A percentile compares a stretch with the other conserved stretches of the same genome.
These are phyloP conservation scores for Sebastes flavidus DNA, from an alignment of 2,797 vertebrate genomes.

Conservation along the genomic window DNA sequence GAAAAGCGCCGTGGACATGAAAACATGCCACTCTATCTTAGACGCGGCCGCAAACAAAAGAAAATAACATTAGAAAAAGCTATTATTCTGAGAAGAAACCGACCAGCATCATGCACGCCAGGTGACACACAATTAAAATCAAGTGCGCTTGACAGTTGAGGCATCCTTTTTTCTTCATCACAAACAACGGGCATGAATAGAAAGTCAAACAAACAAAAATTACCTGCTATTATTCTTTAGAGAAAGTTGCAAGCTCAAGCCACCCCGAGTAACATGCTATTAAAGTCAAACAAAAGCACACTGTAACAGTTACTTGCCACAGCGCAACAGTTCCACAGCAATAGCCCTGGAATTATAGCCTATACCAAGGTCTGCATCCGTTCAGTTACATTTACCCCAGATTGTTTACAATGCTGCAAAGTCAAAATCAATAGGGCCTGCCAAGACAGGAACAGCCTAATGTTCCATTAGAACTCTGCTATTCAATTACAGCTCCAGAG, in stretches of 20 bases:
- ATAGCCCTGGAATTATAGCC: slow-evolving; percentile 47
- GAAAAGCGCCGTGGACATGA: neutral
- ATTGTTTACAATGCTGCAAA: slow-evolving; percentile 77
- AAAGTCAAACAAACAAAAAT: slow-evolving; percentile 10
- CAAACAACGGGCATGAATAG: slow-evolving; percentile 1
- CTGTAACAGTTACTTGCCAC: slow-evolving; percentile 27
- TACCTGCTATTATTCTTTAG: slow-evolving; percentile 3
- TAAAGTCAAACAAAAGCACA: slow-evolving; percentile 23
- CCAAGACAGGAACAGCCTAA: slow-evolving; percentile 71
- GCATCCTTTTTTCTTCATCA: slow-evolving; percentile 1
- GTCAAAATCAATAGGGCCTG: slow-evolving; percentile 77
- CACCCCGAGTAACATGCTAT: slow-evolving; percentile 1
- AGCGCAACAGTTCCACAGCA: slow-evolving; percentile 38
- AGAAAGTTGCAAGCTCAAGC: neutral
- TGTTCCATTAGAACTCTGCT: slow-evolving; percentile 75
- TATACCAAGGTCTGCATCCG: slow-evolving; percentile 59
- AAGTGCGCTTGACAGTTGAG: slow-evolving; percentile 27
- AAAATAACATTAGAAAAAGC: slow-evolving; percentile 1
- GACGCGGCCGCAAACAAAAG: slow-evolving; percentile 11
- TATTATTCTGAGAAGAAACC: slow-evolving; percentile 5
- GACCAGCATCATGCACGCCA: neutral
- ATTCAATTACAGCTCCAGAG: slow-evolving; percentile 73
- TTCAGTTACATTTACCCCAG: slow-evolving; percentile 62
- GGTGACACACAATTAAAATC: slow-evolving; percentile 49
- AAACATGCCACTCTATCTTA: neutral